phyloP scores from a whole-genome alignment of 2,888 invertebrate genomes.

The Eupithecia exiguata region DNA sequence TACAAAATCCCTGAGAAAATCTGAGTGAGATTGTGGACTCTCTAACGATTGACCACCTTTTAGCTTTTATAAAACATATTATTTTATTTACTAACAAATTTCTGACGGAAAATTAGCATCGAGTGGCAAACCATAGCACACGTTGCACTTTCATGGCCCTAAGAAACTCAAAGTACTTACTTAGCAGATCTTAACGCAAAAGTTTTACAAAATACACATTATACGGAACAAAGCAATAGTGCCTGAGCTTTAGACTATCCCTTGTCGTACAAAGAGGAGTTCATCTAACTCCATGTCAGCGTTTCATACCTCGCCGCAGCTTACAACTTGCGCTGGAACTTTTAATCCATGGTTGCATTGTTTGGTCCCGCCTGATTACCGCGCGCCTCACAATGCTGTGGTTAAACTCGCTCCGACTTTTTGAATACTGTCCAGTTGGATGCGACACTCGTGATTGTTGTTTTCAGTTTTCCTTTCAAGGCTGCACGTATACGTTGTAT shows the following conservation, averaged over 20 bases:
- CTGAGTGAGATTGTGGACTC: no score
- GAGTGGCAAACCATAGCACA: background rate
- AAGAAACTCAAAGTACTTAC: background rate
- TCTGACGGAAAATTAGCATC: no score
- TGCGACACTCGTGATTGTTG: constrained; percentile 15
- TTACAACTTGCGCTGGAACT: constrained; percentile 58
- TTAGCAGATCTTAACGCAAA: constrained; percentile 1
- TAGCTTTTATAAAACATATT: no score
- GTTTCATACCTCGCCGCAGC: constrained; percentile 34
- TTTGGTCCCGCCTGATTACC: constrained; percentile 70
- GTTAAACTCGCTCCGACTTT: constrained; percentile 31
- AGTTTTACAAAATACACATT: constrained; percentile 11
- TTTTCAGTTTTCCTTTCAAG: constrained; percentile 17
- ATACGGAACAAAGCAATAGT: constrained; percentile 9
- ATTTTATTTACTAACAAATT: no score
- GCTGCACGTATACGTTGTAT: background rate
- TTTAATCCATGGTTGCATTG: constrained; percentile 76
- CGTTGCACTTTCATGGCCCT: background rate
- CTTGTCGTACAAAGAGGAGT: constrained; percentile 26
- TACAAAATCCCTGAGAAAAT: no score
- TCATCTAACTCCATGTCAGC: constrained; percentile 30
- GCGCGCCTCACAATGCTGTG: constrained; percentile 42
- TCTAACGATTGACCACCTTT: no score
- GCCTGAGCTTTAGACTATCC: background rate
- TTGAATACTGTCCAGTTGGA: constrained; percentile 31